These are phyloP conservation scores for Mesodorylaimus sp. DNA, from an alignment of 2,888 invertebrate species.

Conservation along the genomic window DNA sequence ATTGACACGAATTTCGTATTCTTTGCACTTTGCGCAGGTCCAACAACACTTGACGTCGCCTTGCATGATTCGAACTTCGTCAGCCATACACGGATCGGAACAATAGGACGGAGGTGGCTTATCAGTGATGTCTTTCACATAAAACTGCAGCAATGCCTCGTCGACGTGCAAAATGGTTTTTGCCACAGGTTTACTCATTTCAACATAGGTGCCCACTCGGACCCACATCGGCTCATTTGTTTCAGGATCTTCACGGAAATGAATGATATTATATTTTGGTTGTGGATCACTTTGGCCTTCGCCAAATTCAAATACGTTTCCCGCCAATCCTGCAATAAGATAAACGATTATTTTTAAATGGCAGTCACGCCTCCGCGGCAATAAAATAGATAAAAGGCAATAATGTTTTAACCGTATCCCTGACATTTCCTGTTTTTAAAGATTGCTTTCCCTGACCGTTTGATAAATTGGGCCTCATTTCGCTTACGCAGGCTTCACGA, in stretches of 20 bases:
- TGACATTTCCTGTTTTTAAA: too few species aligned
- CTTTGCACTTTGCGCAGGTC: slow-evolving; percentile 52
- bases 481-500: too few species aligned
- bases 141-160: slow-evolving; percentile 10
- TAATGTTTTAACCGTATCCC: too few species aligned
- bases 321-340: slow-evolving; percentile 53
- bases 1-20: background rate
- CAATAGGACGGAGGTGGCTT: slow-evolving; percentile 64
- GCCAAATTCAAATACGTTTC: slow-evolving; percentile 63
- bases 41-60: slow-evolving; percentile 83
- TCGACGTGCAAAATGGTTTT: slow-evolving; percentile 10
- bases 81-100: slow-evolving; percentile 64
- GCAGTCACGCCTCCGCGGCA: too few species aligned
- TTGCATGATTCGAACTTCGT: slow-evolving; percentile 57
- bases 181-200: slow-evolving; percentile 1
- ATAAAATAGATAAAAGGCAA: too few species aligned
- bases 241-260: slow-evolving; percentile 47
- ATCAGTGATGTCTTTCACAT: slow-evolving; percentile 2
- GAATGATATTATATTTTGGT: slow-evolving; percentile 80
- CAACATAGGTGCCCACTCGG: slow-evolving; percentile 57
- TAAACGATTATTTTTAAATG: too few species aligned
- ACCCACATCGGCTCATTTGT: slow-evolving; percentile 43
- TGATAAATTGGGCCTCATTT: too few species aligned
- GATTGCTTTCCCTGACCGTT: too few species aligned
- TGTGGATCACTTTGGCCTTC: slow-evolving; percentile 78